Evolutionary conservation across 1,140 invertebrate species (phyloP).

Genomic region (Bombus huntii): DNA sequence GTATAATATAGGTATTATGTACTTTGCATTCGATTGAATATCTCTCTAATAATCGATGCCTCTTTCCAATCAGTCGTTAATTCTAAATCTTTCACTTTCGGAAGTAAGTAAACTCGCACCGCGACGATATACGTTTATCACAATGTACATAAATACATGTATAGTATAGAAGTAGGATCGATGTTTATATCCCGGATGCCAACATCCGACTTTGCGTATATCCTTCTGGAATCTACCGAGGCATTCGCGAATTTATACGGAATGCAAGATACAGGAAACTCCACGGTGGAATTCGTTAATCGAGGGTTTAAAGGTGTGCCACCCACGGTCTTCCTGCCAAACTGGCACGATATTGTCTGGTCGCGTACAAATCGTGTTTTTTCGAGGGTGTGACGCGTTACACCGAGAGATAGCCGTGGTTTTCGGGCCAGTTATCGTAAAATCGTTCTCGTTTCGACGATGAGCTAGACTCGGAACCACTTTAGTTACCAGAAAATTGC

Average conservation of each 20-base stretch:
- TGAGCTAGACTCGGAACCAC: no score
- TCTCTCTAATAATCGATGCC: no score
- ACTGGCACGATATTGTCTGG: background rate
- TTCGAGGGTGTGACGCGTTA: background rate
- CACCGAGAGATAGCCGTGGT: no score
- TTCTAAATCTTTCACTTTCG: background rate
- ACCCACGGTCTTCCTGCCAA: background rate
- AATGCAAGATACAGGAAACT: conserved; percentile 7
- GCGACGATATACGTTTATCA: background rate
- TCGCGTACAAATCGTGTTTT: background rate
- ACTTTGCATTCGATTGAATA: no score
- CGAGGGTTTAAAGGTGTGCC: background rate
- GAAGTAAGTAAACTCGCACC: background rate
- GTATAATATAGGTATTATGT: no score
- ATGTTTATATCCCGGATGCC: background rate
- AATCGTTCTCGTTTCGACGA: background rate
- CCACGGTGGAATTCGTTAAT: conserved; percentile 50
- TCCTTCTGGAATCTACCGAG: conserved; percentile 50
- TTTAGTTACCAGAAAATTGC: background rate
- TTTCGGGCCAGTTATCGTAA: conserved; percentile 1
- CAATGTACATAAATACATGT: no score
- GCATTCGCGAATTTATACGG: conserved; percentile 41
- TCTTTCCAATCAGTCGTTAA: no score
- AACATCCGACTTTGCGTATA: background rate
- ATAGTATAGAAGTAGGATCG: background rate